Conservation (phyloP, 2,113 vertebrate species). For the Ammodramus savannarum region DNA sequence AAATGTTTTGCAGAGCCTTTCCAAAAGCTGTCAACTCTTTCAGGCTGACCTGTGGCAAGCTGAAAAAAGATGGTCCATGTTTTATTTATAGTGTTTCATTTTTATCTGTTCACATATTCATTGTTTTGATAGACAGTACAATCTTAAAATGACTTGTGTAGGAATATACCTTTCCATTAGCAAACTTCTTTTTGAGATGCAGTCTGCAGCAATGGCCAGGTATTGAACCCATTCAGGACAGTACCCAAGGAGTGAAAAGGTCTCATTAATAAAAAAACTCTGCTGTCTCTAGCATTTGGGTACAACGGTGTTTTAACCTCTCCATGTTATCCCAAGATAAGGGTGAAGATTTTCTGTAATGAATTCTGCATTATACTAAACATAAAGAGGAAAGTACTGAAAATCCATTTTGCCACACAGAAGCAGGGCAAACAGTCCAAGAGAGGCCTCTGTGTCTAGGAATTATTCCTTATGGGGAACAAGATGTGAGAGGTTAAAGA, state of each 20-base stretch:
- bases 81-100: constrained; percentile 15
- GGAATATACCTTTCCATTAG: neutral
- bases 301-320: neutral
- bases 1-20: constrained; percentile 32
- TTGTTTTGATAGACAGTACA: constrained; percentile 13
- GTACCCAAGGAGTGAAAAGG: neutral
- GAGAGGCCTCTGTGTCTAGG: neutral
- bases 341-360: neutral
- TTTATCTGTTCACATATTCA: constrained; percentile 32
- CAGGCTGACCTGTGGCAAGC: constrained; percentile 14
- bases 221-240: neutral
- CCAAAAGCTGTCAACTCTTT: constrained; percentile 31
- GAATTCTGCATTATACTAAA: neutral
- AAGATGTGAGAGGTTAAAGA: neutral
- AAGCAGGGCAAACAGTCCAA: neutral
- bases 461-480: neutral
- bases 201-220: neutral
- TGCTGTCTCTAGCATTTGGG: neutral
- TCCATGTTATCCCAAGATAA: neutral
- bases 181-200: neutral
- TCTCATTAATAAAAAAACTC: neutral
- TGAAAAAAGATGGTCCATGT: constrained; percentile 3
- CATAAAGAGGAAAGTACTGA: neutral
- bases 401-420: neutral
- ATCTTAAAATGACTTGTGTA: neutral